Evolutionary conservation across 2,797 vertebrate genomes (phyloP), one percentile per base, ranked within the genome.

Genomic region (Platyrinchus mystaceus): DNA sequence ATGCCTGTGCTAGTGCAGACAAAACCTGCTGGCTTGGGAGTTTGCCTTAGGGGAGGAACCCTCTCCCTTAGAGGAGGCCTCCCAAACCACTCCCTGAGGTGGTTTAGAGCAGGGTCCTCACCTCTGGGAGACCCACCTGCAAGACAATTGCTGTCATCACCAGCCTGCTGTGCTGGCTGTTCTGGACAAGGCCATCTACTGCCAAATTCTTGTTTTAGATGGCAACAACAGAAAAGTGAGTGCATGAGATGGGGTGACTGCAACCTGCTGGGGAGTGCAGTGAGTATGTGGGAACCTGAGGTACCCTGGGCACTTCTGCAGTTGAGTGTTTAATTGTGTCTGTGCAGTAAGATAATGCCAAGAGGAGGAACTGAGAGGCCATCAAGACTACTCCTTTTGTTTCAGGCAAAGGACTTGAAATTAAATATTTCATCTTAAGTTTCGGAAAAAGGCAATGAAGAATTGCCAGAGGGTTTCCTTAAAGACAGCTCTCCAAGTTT

Each of bases 191-290:
- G 21, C 34, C 12, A 7, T 9, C 30, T 50, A 3, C 21, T 14
- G 36, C 28, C 39, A 59, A 46, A 26, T 41, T 49, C 26, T 9
- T 23, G 8, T 23, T 28, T 53, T 49, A 60, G 37, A n/a, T 9
- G 19, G 14, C 23, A 74, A 26, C 8, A 5, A 9, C 0, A 0
- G 58, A n/a, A 34, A 30, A 58, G 19, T 0, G 3, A 14, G 21
- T 30, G 47, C 1, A 4, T 34, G 68, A 8, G 43, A 14, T 34
- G 34, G 37, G 53, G 37, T 0, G 1, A 32, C 26, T 12, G 39
- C 22, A 53, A 14, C 32, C 24, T 0, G 0, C 47, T 56, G 52
- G 50, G 26, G n/a, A 63, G 14, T 1, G 0, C 0, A 1, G 23
- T 3, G 30, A 6, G 16, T 34, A 26, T 52, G 16, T 55, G 23